Evolutionary conservation across 2,113 vertebrate genomes (phyloP).

Genomic region (Anser cygnoides): DNA sequence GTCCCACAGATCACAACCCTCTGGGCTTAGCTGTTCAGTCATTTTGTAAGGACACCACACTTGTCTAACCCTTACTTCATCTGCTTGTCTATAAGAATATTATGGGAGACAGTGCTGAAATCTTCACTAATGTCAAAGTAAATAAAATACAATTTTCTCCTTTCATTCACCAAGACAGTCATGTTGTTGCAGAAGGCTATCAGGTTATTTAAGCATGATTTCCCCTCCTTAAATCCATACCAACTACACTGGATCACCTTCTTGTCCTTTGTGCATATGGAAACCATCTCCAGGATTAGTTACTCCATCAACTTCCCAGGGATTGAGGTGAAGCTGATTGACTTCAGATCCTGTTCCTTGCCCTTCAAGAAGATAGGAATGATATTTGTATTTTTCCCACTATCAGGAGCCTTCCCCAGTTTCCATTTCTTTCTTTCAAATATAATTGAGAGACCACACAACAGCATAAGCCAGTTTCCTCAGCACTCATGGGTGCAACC

Average conservation of each 20-base stretch:
- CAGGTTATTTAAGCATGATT: not conserved
- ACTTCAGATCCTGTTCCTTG: not conserved
- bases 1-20: not conserved
- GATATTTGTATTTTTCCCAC: fast-evolving
- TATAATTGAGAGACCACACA: not conserved
- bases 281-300: not conserved
- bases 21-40: not conserved
- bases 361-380: not conserved
- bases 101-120: not conserved
- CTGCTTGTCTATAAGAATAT: not conserved
- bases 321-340: not conserved
- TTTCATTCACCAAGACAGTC: not conserved
- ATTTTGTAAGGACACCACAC: not conserved
- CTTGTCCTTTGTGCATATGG: not conserved
- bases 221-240: not conserved
- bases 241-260: not conserved
- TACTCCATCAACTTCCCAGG: not conserved
- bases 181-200: not conserved
- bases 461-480: not conserved
- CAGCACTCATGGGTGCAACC: not conserved
- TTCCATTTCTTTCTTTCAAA: not conserved
- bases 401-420: not conserved
- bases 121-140: not conserved
- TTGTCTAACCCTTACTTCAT: not conserved
- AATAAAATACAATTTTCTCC: not conserved